Evolutionary conservation across 2,113 vertebrate genomes (phyloP).

Genomic region (Aix galericulata): DNA sequence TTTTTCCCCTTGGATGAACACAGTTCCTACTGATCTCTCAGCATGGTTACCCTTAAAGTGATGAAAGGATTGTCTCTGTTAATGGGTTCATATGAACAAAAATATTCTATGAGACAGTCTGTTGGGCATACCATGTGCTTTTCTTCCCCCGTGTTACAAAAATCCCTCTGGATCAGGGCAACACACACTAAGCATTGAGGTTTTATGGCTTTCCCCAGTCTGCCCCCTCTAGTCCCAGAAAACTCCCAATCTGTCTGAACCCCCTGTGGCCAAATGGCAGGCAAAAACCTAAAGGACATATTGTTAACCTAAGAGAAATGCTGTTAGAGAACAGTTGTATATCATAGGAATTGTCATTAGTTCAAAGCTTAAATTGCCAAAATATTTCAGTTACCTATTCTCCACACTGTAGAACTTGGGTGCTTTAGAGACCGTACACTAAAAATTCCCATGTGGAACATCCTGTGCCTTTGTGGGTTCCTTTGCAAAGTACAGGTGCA

Average conservation of each 20-base stretch:
- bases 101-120: neutral
- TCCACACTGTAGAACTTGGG: rapidly evolving
- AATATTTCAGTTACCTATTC: neutral
- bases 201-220: neutral
- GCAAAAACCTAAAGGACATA: neutral
- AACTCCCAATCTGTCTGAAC: neutral
- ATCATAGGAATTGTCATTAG: neutral
- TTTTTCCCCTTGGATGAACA: neutral
- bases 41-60: neutral
- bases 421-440: neutral
- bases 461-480: neutral
- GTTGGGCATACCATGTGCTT: neutral
- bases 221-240: neutral
- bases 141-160: neutral
- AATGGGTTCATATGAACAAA: neutral
- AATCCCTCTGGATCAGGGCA: neutral
- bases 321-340: neutral
- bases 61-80: neutral
- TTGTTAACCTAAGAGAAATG: neutral
- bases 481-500: neutral
- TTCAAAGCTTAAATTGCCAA: neutral
- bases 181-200: neutral
- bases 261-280: neutral
- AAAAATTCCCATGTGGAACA: neutral
- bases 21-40: neutral